Evolutionary conservation across 37 sponge, comb jelly and placozoan genomes (phyloP), one percentile per base, ranked within the genome.

Genomic region (Corticium candelabrum): DNA sequence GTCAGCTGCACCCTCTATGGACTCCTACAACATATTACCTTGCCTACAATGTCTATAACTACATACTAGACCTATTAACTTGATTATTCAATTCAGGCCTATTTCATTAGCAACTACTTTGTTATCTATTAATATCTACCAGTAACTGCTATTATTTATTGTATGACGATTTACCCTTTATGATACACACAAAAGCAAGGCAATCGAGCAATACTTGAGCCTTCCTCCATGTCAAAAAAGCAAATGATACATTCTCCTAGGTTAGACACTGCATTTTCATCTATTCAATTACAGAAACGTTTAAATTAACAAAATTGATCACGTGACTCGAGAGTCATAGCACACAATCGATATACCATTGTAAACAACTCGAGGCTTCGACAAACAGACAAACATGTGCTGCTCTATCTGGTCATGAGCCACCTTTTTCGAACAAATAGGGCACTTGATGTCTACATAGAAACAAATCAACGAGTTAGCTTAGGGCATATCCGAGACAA

Each of bases 121-220:
- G n/a, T n/a, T n/a, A n/a, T n/a, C n/a, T n/a, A n/a, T n/a, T n/a
- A n/a, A n/a, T 21, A 50, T 27, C 62, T 21, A 50, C 62, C 62
- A 50, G 21, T 50, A 50, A 11, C 15, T 50, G 62, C 62, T 21
- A 50, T 50, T 11, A 50, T n/a, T n/a, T n/a, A n/a, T n/a, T n/a
- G 21, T 50, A 50, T 50, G 5, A 7, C 36, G 33, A 5, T 93
- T 89, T 73, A 96, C 96, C 75, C 78, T 34, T 87, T 39, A 76
- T 96, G 96, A 69, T 92, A 96, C 31, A 92, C 40, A 68, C 96
- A 96, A 15, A 96, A 81, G 37, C 96, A 96, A 32, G 94, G 96
- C 74, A 96, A 78, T 81, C 96, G 82, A 2, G 93, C 96, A 75
- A 96, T 96, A 37, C 67, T 76, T 40, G 87, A 83, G 69, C 90